phyloP scores from a whole-genome alignment of 2,888 invertebrate genomes.

The Andrena bicolor region DNA sequence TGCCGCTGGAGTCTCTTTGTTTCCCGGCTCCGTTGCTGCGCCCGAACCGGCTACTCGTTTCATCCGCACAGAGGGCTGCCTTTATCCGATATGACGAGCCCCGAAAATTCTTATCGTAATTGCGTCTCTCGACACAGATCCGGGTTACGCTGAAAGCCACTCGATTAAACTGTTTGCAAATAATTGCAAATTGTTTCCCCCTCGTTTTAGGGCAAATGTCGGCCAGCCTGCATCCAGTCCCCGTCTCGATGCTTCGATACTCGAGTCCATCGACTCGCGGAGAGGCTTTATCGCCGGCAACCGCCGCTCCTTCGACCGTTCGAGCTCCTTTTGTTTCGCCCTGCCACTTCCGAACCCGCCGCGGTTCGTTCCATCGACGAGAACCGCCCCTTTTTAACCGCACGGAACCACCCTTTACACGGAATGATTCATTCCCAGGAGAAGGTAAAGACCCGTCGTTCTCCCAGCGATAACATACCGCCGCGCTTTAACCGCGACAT shows the following conservation, averaged over 20 bases:
- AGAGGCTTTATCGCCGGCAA: not conserved
- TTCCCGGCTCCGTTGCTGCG: slow-evolving; percentile 20
- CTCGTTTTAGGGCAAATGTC: not conserved
- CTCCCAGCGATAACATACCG: slow-evolving; percentile 60
- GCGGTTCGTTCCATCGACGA: not conserved
- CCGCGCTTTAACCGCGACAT: slow-evolving; percentile 67
- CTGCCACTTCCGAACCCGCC: not conserved
- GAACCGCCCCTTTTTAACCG: slow-evolving; percentile 29
- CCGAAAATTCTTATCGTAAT: slow-evolving; percentile 56
- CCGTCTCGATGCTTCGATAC: not conserved
- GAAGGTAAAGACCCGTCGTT: slow-evolving; percentile 9
- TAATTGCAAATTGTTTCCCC: slow-evolving; percentile 25
- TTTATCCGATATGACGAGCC: slow-evolving; percentile 32
- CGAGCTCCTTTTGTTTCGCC: not conserved
- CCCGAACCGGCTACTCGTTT: slow-evolving; percentile 15
- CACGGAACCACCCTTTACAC: slow-evolving; percentile 36
- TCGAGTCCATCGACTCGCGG: not conserved
- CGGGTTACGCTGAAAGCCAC: not conserved
- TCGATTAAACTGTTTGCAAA: slow-evolving; percentile 29
- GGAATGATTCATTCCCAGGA: slow-evolving; percentile 56
- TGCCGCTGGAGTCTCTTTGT: slow-evolving; percentile 41
- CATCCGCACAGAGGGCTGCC: slow-evolving; percentile 17
- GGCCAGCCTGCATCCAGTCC: not conserved
- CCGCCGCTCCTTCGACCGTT: slow-evolving; percentile 2
- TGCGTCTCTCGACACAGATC: slow-evolving; percentile 22